Evolutionary conservation across 2,113 vertebrate genomes (phyloP).

Genomic region (Gallinago paraguaiae): DNA sequence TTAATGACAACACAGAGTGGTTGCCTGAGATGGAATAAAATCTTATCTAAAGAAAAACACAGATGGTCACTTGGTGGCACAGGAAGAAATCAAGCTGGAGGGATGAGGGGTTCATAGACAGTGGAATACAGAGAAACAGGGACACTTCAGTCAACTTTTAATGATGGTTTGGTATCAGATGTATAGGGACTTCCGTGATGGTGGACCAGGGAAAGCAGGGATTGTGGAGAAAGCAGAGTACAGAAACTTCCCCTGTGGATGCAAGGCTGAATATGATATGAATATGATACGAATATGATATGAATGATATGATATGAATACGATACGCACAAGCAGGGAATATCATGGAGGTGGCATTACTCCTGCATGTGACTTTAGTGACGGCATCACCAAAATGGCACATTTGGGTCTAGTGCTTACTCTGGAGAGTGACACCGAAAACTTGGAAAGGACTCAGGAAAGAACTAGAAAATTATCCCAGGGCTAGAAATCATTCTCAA

Average conservation of each 20-base stretch:
- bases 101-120: not conserved
- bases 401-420: not conserved
- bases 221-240: not conserved
- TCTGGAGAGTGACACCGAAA: not conserved
- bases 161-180: not conserved
- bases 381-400: not conserved
- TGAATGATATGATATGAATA: too few relatives aligned
- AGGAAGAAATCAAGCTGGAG: conserved; percentile 18
- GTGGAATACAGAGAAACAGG: not conserved
- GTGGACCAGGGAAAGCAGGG: not conserved
- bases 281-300: not conserved
- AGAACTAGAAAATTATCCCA: conserved; percentile 18
- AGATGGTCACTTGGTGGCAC: not conserved
- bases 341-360: not conserved
- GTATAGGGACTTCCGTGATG: not conserved
- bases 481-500: conserved; percentile 45
- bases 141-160: not conserved
- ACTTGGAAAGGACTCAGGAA: conserved; percentile 29
- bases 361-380: not conserved
- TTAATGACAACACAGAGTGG: not conserved
- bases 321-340: not conserved
- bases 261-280: not conserved
- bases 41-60: conserved; percentile 50
- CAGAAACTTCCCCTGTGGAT: not conserved
- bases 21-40: conserved; percentile 10